Base-by-base conservation (phyloP, 1,140 invertebrate genomes). In the Drosophila obscura region DNA sequence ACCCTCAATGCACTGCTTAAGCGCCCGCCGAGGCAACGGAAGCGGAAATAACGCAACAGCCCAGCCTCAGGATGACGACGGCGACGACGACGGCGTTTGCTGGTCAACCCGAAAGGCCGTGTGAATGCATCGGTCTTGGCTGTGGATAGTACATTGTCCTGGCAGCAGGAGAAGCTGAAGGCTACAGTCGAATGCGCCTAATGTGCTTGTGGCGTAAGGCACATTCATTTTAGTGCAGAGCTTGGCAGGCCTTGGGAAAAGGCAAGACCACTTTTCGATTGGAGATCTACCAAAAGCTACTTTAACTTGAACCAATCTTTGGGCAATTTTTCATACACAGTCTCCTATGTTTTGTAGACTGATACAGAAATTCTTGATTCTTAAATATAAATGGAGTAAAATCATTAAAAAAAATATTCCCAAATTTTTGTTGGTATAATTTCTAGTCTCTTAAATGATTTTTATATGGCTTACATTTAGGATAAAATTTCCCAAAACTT, bases 21-120 rank as follows among this genome's bases (percentile, higher is more conserved):
- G 71, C 78, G 73, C 55, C 41, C 44, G 73, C n/a, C 35, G 24
- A 55, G 57, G 26, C 64, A 83, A 83, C 80, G 80, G 80, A 82
- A 83, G 80, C 83, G 79, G 83, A 87, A 88, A 80, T 79, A 87
- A 87, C 79, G 83, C 83, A 87, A 82, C 46, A 60, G 60, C 52
- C 48, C 52, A 66, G 51, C 66, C 66, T 66, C 43, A 65, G 71
- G 53, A 64, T 35, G 60, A 44, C 44, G 43, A 45, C 19, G n/a
- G 9, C 53, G 41, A 41, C 35, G 60, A 59, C 51, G 43, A 58
- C 65, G 51, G 62, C 61, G 66, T 66, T 66, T 73, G 79, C 60
- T 87, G 82, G 77, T 77, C 73, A 81, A 51, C 24, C 41, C 62
- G 39, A 62, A 65, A 71, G 65, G 68, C 64, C 61, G 68, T 87